Evolutionary conservation across 2,888 invertebrate species (phyloP), one percentile per base, ranked within the genome.

Genomic region (Phortica magna): DNA sequence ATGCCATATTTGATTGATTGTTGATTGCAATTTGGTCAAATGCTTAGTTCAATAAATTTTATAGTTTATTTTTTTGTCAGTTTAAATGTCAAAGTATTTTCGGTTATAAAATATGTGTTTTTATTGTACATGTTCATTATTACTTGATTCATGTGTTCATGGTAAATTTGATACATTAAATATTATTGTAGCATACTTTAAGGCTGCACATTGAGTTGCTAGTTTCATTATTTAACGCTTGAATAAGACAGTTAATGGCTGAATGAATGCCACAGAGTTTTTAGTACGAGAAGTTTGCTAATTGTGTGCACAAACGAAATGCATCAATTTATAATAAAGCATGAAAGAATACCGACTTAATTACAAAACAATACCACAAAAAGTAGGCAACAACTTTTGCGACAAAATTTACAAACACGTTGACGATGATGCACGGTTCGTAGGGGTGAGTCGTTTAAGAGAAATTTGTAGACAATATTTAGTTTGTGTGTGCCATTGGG

Each of bases 281-380:
- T 17, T 48, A 12, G 19, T 6, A 19, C 1, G 17, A 9, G 3
- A 12, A 48, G 48, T 48, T 48, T 48, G 3, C 5, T 12, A 61
- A 70, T 48, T 10, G 68, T 48, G 12, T 17, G 14, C 3, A 59
- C n/a, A 41, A 31, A 7, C 67, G 48, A 48, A 76, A 73, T 68
- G 41, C 72, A 77, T 74, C 75, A 71, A 74, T 80, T 48, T 79
- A 77, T 75, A 77, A 72, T 48, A 48, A 61, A 61, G 61, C 22
- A 22, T 22, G 10, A 22, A 72, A 61, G 31, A 77, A 78, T 76
- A 76, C 64, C 61, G 57, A 76, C 80, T 80, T 80, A 80, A 80
- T 80, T 80, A 78, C 80, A 72, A 75, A 80, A 74, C 80, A 64
- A 78, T 76, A 73, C 80, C 80, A 73, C 79, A 76, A 78, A 77